phyloP scores from a whole-genome alignment of 2,888 invertebrate genomes.

The Nomada lathburiana region DNA sequence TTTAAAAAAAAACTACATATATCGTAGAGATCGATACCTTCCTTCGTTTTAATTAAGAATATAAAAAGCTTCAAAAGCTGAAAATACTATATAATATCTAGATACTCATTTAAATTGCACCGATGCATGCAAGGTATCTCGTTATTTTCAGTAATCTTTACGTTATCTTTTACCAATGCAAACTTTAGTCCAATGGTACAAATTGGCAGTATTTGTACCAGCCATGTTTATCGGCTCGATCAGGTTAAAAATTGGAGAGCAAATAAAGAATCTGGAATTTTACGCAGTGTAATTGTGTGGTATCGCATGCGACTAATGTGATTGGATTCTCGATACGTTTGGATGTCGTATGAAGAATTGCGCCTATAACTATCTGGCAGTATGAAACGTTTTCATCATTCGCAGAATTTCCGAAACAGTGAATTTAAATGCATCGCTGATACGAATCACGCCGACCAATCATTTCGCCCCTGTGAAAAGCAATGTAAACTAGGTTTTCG shows the following conservation, averaged over 20 bases:
- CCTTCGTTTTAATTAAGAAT: no score
- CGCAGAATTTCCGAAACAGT: conserved; percentile 31
- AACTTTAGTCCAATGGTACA: no score
- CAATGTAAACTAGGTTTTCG: conserved; percentile 9
- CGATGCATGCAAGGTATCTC: no score
- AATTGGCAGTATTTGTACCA: neutral
- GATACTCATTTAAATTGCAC: no score
- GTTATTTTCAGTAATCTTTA: neutral
- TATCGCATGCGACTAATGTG: conserved; percentile 27
- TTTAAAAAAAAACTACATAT: no score
- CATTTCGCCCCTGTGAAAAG: conserved; percentile 10
- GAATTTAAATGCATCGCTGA: conserved; percentile 36
- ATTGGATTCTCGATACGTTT: conserved; percentile 41
- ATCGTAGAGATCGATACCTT: no score
- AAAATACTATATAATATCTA: no score
- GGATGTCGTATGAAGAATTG: conserved; percentile 23
- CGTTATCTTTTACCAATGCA: neutral
- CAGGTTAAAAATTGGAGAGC: neutral
- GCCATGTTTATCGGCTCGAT: neutral
- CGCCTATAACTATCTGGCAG: conserved; percentile 36
- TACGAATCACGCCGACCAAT: conserved; percentile 34
- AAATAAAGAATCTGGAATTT: conserved; percentile 35
- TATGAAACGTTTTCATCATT: conserved; percentile 43
- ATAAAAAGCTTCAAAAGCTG: no score
- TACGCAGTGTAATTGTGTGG: conserved; percentile 3